Evolutionary conservation across 2,888 invertebrate genomes (phyloP), one percentile per base, ranked within the genome.

Genomic region (Hirtodrosophila cameraria): DNA sequence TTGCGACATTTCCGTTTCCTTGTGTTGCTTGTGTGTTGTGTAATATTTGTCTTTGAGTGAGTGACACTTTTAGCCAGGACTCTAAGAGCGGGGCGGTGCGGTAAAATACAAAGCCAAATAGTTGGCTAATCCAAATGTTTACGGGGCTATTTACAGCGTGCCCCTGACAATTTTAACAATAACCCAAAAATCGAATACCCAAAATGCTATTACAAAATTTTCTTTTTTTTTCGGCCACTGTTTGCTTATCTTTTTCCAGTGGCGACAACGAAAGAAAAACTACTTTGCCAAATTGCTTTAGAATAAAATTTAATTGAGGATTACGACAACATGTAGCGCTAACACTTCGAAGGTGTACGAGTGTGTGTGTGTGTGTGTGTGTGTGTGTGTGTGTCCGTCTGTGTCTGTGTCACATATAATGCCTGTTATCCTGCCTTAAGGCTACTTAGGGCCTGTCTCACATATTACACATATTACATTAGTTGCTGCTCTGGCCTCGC

Each of bases 261-360:
- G 55, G 52, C 55, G 55, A 55, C 50, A 38, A 43, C 35, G 43
- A 58, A 54, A 73, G 62, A 75, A 85, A 85, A 85, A 75, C 86
- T 85, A 77, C 78, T 80, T 82, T 84, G 70, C 49, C 66, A 73
- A 88, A 88, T 88, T 80, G 78, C 88, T 88, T 88, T 88, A 82
- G 80, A 87, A 81, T 82, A 79, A 87, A 86, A 86, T 88, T 87
- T 88, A 88, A 88, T 88, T 88, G 88, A 75, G 88, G 88, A 87
- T 88, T 88, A 88, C 84, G 73, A 48, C 62, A 53, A 71, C 66
- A 73, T 50, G 53, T n/a, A 48, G 39, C 38, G 30, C 41, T 49
- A 45, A 18, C 45, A 69, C 61, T 36, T 41, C 8, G 42, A 9
- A 70, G 43, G 72, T 46, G 13, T 20, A n/a, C n/a, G n/a, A n/a